These are phyloP conservation scores for Hippocampus mohnikei DNA, from an alignment of 2,113 vertebrate genomes.

Conservation along the genomic window DNA sequence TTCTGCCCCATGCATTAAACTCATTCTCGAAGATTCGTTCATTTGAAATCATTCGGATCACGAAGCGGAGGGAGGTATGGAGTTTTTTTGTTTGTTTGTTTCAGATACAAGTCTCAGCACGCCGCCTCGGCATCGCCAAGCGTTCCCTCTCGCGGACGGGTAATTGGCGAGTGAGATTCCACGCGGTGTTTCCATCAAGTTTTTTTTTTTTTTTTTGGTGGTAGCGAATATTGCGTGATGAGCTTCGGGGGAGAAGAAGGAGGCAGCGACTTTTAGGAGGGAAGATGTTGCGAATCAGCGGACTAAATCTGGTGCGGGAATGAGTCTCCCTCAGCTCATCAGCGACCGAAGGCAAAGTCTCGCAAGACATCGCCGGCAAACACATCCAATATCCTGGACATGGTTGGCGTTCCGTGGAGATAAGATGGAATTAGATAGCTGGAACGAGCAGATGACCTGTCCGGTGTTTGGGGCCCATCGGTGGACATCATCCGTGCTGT, in stretches of 20 bases:
- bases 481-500: not conserved
- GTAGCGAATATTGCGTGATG: not conserved
- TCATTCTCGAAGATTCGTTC: not conserved
- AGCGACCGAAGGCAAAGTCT: constrained; percentile 54
- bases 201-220: not conserved
- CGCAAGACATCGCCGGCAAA: constrained; percentile 55
- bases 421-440: constrained; percentile 59
- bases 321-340: constrained; percentile 61
- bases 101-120: constrained; percentile 6
- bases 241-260: constrained; percentile 21
- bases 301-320: constrained; percentile 56
- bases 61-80: not conserved
- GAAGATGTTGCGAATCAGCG: constrained; percentile 40
- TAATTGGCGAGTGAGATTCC: constrained; percentile 49
- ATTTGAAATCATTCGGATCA: not conserved
- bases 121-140: not conserved
- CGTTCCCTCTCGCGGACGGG: constrained; percentile 18
- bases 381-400: constrained; percentile 60
- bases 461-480: constrained; percentile 19
- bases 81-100: not conserved
- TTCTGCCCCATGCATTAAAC: not conserved
- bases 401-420: constrained; percentile 47
- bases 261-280: constrained; percentile 14
- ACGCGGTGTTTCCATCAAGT: constrained; percentile 32
- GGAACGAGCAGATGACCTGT: constrained; percentile 32